Percentiles rank a stretch among this genome's conserved stretches.
Conservation (phyloP, 2,888 invertebrate genomes). For the Trilocha varians region DNA sequence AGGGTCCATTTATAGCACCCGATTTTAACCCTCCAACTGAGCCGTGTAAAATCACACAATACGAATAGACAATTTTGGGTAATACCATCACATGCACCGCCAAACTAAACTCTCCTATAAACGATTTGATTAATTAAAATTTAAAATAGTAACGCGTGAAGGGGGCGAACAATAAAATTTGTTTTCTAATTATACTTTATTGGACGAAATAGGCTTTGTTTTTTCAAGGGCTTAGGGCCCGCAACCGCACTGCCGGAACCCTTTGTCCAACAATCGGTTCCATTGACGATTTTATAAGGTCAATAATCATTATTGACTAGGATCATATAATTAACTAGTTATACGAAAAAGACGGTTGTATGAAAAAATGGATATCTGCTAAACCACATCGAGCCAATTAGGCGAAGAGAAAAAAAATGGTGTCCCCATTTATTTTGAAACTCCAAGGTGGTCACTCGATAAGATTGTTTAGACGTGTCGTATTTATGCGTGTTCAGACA, state of each 20-base stretch:
- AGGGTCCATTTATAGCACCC: conserved; percentile 48
- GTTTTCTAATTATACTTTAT: conserved; percentile 66
- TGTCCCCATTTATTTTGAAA: conserved; percentile 54
- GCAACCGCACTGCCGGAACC: conserved; percentile 43
- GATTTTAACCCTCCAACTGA: conserved; percentile 35
- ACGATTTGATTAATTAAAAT: conserved; percentile 62
- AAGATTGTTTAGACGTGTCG: conserved; percentile 56
- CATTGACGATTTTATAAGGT: conserved; percentile 70
- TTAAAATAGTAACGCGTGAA: conserved; percentile 50
- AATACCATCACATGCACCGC: conserved; percentile 44
- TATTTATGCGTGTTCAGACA: conserved; percentile 59
- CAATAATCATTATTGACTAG: conserved; percentile 66
- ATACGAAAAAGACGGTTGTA: conserved; percentile 31
- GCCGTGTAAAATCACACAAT: conserved; percentile 55
- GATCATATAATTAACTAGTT: conserved; percentile 65
- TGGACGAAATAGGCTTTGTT: conserved; percentile 64
- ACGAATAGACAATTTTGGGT: conserved; percentile 34
- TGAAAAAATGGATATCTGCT: conserved; percentile 13
- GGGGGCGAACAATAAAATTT: conserved; percentile 58
- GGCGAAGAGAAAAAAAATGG: conserved; percentile 34
- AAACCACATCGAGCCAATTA: conserved; percentile 21
- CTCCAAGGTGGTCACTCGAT: conserved; percentile 62
- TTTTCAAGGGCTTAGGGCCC: conserved; percentile 38
- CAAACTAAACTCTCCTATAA: conserved; percentile 31
- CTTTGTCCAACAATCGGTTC: conserved; percentile 53